phyloP scores from a whole-genome alignment of 2,113 vertebrate genomes.

The Engraulis encrasicolus region DNA sequence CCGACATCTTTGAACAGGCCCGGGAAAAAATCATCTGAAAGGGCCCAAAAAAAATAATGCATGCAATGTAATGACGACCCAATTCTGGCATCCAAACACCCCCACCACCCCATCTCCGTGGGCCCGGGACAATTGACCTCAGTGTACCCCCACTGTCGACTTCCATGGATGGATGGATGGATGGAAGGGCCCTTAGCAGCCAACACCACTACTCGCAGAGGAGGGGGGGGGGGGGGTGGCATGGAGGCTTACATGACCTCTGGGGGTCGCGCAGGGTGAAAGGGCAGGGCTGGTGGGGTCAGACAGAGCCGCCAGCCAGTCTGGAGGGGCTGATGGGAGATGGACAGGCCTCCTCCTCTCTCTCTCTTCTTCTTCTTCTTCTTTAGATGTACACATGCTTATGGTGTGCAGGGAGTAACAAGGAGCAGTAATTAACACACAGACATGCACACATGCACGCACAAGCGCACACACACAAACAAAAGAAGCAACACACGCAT shows the following conservation, averaged over 20 bases:
- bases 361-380: too few species aligned
- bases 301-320: constrained; percentile 38
- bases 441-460: constrained; percentile 19
- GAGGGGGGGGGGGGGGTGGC: too few species aligned
- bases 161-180: too few species aligned
- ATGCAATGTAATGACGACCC: too few species aligned
- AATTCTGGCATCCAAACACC: too few species aligned
- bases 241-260: neutral
- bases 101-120: too few species aligned
- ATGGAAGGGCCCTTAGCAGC: neutral
- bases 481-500: neutral
- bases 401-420: constrained; percentile 12
- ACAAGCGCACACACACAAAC: neutral
- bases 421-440: constrained; percentile 8
- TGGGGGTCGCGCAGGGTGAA: neutral
- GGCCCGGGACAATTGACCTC: too few species aligned
- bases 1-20: too few species aligned
- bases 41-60: too few species aligned
- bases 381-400: neutral
- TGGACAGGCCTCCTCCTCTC: constrained; percentile 25
- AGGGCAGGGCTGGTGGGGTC: constrained; percentile 28
- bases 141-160: too few species aligned
- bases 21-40: too few species aligned
- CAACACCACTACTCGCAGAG: neutral
- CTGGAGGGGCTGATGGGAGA: constrained; percentile 5